These are phyloP conservation scores for Nannoperca obscura DNA, from an alignment of 2,797 vertebrate genomes.

Conservation along the genomic window DNA sequence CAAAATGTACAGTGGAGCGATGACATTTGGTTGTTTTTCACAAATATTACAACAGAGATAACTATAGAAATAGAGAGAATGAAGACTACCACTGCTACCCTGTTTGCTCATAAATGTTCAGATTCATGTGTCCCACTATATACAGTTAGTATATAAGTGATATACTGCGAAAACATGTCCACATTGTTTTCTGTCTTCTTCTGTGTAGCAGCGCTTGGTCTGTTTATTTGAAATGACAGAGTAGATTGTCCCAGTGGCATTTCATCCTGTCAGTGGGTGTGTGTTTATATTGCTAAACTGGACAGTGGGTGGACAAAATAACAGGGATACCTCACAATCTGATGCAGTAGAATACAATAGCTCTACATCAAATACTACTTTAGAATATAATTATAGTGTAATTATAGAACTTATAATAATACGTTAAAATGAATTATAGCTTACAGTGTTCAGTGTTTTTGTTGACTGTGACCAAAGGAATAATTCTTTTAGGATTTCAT, in stretches of 20 bases:
- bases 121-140: conserved; percentile 3
- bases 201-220: conserved; percentile 8
- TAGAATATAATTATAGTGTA: background rate
- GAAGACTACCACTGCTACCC: background rate
- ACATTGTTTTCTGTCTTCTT: conserved; percentile 35
- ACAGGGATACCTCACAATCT: conserved; percentile 1
- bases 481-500: background rate
- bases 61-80: background rate
- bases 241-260: conserved; percentile 44
- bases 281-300: conserved; percentile 39
- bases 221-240: conserved; percentile 67
- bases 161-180: conserved; percentile 29
- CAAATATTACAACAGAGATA: background rate
- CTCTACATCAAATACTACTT: background rate
- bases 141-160: conserved; percentile 4
- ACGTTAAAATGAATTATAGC: background rate
- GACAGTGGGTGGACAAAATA: conserved; percentile 19
- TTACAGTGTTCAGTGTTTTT: background rate
- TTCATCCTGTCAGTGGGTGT: conserved; percentile 40
- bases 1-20: background rate
- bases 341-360: background rate
- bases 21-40: background rate
- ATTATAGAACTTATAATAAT: background rate
- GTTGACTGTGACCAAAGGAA: background rate
- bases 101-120: background rate